Evolutionary conservation across 2,888 invertebrate species (phyloP), one percentile per base, ranked within the genome.

Genomic region (Callimorpha dominula): DNA sequence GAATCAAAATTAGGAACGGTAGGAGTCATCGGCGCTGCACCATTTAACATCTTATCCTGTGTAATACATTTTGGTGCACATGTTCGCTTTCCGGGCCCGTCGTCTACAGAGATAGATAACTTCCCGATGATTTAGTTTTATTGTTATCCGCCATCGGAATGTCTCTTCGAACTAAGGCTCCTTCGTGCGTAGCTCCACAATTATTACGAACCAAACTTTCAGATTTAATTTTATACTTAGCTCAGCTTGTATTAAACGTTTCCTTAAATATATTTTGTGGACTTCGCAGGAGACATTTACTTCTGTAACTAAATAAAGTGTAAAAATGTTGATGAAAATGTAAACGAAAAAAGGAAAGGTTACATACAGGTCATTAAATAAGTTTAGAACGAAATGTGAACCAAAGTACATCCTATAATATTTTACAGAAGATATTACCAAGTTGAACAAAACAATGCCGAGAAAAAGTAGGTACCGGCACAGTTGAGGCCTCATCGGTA

Each of bases 121-220:
- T 95, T 95, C 94, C 94, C 93, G 94, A 95, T 95, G 95, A 95
- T 95, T 95, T 95, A 94, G 90, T 95, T 95, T 95, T 95, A 95
- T 95, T 95, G 94, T 94, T 94, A 93, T 93, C 91, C 90, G 87
- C 89, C 89, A 90, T 92, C 89, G 92, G 90, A 93, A 91, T 92
- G 92, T 92, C 89, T 88, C 87, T 85, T 81, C 88, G 86, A 83
- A 82, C 82, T 80, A 81, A 87, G 85, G 75, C 78, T 79, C 74
- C 79, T 75, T 79, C 81, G 77, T 83, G 82, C 82, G 86, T 84
- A 82, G 72, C 81, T 84, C 80, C 75, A 81, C 81, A 82, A 85
- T 85, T 81, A 83, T 81, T 85, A 81, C 66, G 31, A 57, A 60
- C 60, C 31, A 31, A 78, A 78, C 73, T 80, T 80, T 72, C 78